Evolutionary conservation across 2,113 vertebrate species (phyloP), one percentile per base, ranked within the genome.

Genomic region (Catagonus wagneri): DNA sequence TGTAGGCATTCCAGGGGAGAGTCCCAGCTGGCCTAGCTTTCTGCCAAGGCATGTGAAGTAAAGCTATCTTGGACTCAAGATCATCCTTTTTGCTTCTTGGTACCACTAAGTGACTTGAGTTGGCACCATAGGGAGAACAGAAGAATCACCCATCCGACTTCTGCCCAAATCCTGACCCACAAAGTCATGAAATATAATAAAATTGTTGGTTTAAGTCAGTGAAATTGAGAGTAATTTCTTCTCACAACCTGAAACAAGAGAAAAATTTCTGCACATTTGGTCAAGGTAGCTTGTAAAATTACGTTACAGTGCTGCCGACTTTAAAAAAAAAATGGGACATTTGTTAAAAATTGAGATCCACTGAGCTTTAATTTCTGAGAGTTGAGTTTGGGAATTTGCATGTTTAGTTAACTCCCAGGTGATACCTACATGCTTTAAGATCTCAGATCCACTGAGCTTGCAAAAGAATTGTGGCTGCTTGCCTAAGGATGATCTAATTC

Each of bases 341-440:
- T 89, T 75, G 15, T 79, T 92, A 89, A 83, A 87, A 88, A 60
- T 32, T 78, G 68, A 93, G 15, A 84, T 69, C 29, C 12, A 7
- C 9, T 44, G 65, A 83, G 71, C 72, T 89, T 94, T 94, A 92
- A 81, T 74, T 74, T 95, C 60, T 69, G 56, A 94, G 80, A 68
- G 17, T 14, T 11, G 44, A 94, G 54, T 65, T 84, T 91, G 68
- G 32, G 76, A 32, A 44, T 65, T 78, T 93, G n/a, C 81, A 56
- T 68, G 63, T 61, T 90, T 81, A 66, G 16, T 92, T 92, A 85
- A 10, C 39, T 89, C 25, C 22, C 39, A 85, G 63, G 17, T 50
- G 36, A 65, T 44, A 65, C 1, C 34, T 79, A 63, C 1, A 8
- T 50, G 78, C 19, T 60, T 91, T 80, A 69, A 84, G 65, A 44